phyloP scores from a whole-genome alignment of 2,113 vertebrate species.

The Pseudopodoces humilis region DNA sequence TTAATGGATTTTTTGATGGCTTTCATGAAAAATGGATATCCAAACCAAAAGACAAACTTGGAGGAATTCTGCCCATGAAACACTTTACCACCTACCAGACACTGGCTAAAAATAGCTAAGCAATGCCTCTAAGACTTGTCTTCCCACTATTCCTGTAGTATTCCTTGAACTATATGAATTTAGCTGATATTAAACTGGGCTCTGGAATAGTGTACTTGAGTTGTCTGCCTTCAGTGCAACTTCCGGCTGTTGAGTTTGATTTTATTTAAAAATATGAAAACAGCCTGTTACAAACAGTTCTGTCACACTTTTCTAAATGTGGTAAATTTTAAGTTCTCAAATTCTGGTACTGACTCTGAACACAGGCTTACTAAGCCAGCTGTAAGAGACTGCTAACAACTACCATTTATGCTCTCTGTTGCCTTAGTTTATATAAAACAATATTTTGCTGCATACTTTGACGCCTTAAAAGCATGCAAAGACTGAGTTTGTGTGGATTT shows the following conservation, averaged over 20 bases:
- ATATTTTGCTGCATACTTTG: neutral
- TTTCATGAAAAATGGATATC: neutral
- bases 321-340: neutral
- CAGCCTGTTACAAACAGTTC: neutral
- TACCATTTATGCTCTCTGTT: neutral
- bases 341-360: neutral
- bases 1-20: neutral
- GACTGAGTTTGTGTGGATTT: neutral
- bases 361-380: neutral
- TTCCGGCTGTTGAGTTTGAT: neutral
- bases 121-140: neutral
- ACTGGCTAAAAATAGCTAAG: neutral
- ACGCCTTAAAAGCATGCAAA: neutral
- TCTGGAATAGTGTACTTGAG: neutral
- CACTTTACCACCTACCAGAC: neutral
- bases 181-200: neutral
- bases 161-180: neutral
- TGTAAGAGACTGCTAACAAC: neutral
- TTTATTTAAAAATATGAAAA: neutral
- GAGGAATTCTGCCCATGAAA: neutral
- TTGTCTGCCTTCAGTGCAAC: neutral
- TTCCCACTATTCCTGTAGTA: neutral
- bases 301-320: neutral
- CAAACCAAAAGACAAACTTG: neutral
- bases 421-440: neutral